phyloP scores from a whole-genome alignment of 2,888 invertebrate species.

The Girardia tigrina region DNA sequence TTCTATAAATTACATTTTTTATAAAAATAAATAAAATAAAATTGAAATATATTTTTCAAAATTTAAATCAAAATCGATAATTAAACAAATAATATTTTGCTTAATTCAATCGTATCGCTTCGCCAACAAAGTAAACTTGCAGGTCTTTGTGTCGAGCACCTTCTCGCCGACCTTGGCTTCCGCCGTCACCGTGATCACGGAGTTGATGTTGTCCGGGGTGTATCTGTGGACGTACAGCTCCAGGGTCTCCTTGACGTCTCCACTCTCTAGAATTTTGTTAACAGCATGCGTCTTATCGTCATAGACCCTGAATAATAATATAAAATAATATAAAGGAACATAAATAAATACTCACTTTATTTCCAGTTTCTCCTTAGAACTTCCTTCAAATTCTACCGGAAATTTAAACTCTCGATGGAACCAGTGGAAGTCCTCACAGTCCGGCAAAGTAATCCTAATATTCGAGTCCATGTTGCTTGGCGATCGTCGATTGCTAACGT shows the following conservation, averaged over 20 bases:
- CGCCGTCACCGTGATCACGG: not conserved
- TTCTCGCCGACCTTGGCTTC: not conserved
- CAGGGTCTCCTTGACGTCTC: not conserved
- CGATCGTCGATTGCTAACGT: not conserved
- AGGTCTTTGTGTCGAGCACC: not conserved
- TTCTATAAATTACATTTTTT: no score
- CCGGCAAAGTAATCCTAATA: not conserved
- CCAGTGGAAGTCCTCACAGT: constrained; percentile 1
- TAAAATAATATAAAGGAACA: not conserved
- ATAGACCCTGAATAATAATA: not conserved
- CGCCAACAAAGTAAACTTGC: not conserved
- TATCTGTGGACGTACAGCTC: not conserved
- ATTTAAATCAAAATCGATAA: no score
- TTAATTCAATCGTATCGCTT: constrained; percentile 7
- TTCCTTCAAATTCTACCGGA: not conserved
- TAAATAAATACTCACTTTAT: not conserved
- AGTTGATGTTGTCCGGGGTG: not conserved
- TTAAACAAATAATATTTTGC: no score
- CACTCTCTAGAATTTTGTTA: not conserved
- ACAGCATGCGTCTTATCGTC: not conserved
- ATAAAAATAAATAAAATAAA: no score
- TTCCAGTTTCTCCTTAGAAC: not conserved
- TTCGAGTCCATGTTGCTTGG: not conserved
- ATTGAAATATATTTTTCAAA: no score
- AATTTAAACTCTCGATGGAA: not conserved